A percentile compares a stretch with the other conserved stretches of the same genome.
Evolutionary conservation across 2,113 vertebrate genomes (phyloP).

Genomic region (Pongo abelii): DNA sequence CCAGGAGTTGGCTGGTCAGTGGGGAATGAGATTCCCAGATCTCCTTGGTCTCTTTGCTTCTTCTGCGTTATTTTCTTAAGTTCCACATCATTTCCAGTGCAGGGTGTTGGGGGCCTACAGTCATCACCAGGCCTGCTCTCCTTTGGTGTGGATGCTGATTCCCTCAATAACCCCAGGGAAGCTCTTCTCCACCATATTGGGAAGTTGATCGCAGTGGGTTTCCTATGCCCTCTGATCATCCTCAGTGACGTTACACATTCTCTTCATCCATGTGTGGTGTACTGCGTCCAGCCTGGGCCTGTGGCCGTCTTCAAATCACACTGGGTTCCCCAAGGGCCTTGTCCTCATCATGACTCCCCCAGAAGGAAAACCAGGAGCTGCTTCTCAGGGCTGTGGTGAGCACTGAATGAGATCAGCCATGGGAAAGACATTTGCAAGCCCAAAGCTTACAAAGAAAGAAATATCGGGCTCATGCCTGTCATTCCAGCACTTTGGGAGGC

Average conservation of each 20-base stretch:
- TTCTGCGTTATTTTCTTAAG: background rate
- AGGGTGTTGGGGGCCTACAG: conserved; percentile 77
- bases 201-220: conserved; percentile 83
- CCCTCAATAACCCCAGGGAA: conserved; percentile 85
- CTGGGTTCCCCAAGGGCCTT: background rate
- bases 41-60: background rate
- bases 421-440: background rate
- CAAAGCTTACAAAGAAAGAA: background rate
- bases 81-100: background rate
- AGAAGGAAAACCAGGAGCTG: too few species aligned
- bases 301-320: rapidly evolving
- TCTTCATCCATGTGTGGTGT: rapidly evolving
- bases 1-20: background rate
- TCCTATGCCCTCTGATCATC: conserved; percentile 81
- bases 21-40: background rate
- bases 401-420: background rate
- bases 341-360: background rate
- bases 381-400: too few species aligned
- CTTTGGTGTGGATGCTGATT: conserved; percentile 87
- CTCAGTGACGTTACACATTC: conserved; percentile 73
- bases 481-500: too few species aligned
- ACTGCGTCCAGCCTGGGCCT: rapidly evolving
- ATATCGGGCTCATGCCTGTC: too few species aligned
- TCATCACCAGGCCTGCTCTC: conserved; percentile 84
- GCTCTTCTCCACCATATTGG: conserved; percentile 86